Base-by-base conservation (phyloP, 2,797 vertebrate genomes). In the Hylomyscus alleni region DNA sequence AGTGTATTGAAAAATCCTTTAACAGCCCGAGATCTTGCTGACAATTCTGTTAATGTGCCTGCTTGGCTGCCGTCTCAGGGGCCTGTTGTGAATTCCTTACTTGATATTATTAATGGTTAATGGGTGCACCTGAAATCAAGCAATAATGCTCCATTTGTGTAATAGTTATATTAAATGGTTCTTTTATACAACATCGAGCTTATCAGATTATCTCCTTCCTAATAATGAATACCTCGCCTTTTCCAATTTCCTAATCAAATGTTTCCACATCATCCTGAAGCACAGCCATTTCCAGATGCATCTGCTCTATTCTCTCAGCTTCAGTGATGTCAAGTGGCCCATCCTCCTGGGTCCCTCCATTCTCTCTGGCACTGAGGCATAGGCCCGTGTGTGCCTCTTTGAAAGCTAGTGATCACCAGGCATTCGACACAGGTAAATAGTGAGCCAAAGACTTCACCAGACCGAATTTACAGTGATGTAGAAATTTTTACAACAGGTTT, bases 91-190 rank as follows among this genome's bases (percentile, higher is more conserved):
- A 95, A 97, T 98, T 97, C 96, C 98, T 98, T 97, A 96, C 90
- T 98, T 98, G 97, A 98, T 97, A 93, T 98, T 98, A 98, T 98
- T 98, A 97, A 98, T 98, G 60, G 96, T 97, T 98, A 98, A 98
- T 98, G 97, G 97, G 97, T 96, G 92, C 98, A 98, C 98, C 98
- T 98, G 98, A 98, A 99, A 98, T 98, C 98, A 98, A 98, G 98
- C 98, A 97, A 91, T 98, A 98, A 98, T 98, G 98, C 98, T 96
- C 93, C 97, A 97, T 98, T 98, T 98, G 96, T 78, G 87, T 98
- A 97, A 0, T 94, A 90, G 67, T 97, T 98, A 97, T 54, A 84
- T 98, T 98, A 98, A 98, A 98, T 97, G 95, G 96, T 96, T 98
- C 98, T 98, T 98, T 98, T 98, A 97, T 98, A 97, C 80, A 97